These are phyloP conservation scores for Cyrtorhinus lividipennis DNA, from an alignment of 1,140 invertebrate genomes.

Conservation along the genomic window DNA sequence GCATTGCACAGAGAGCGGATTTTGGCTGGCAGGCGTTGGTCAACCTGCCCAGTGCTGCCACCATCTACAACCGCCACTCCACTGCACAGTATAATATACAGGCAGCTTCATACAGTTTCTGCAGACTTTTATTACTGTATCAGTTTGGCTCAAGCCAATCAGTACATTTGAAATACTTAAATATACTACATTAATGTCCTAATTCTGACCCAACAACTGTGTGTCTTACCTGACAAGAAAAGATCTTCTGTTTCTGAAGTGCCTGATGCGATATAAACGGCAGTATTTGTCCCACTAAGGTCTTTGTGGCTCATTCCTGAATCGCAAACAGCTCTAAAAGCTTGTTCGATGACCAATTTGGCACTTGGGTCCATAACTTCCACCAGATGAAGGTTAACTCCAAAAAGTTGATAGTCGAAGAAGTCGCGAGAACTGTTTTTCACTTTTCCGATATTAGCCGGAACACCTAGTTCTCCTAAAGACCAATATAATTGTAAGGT, in stretches of 20 bases:
- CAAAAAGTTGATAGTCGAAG: constrained; percentile 27
- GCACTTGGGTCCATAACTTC: constrained; percentile 22
- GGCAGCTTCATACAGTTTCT: no score
- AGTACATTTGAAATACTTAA: no score
- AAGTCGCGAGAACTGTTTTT: constrained; percentile 19
- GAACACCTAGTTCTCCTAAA: constrained; percentile 23
- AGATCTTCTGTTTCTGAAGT: constrained; percentile 21
- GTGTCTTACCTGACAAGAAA: background rate
- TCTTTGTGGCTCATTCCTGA: constrained; percentile 23
- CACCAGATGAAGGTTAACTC: constrained; percentile 23
- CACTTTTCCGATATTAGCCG: constrained; percentile 25
- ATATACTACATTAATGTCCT: no score
- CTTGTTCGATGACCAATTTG: constrained; percentile 23
- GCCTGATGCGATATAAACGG: constrained; percentile 37
- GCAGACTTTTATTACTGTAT: no score
- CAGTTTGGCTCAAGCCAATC: no score
- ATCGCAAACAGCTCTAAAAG: constrained; percentile 27
- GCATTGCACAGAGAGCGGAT: no score
- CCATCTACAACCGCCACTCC: no score
- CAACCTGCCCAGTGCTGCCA: no score
- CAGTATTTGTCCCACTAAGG: constrained; percentile 35
- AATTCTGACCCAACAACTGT: no score
- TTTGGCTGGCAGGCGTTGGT: no score
- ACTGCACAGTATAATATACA: no score
- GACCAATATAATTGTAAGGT: background rate